These are phyloP conservation scores for Eudyptes chrysolophus DNA, from an alignment of 2,113 vertebrate genomes.

Conservation along the genomic window DNA sequence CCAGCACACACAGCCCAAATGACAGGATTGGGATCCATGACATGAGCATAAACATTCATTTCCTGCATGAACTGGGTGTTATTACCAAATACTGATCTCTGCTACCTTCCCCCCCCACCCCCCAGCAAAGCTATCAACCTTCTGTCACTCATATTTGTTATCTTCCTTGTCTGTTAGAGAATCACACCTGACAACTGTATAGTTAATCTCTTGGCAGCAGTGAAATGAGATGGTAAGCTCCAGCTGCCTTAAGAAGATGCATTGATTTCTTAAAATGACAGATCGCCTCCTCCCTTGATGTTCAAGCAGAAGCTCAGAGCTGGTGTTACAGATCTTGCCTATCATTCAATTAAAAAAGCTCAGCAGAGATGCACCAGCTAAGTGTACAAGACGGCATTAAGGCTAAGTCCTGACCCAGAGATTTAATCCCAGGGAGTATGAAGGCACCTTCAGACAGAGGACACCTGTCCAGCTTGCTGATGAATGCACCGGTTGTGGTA, in stretches of 20 bases:
- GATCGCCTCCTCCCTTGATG: not conserved
- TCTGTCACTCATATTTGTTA: not conserved
- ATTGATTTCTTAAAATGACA: slow-evolving; percentile 51
- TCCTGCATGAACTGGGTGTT: not conserved
- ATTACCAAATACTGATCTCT: not conserved
- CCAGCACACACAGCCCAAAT: not conserved
- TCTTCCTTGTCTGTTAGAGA: not conserved
- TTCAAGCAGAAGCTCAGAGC: slow-evolving; percentile 2
- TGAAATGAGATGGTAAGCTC: not conserved
- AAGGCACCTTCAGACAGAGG: not conserved
- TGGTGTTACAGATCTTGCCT: not conserved
- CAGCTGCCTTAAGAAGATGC: not conserved
- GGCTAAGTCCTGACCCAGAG: not conserved
- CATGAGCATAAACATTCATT: rapidly evolving
- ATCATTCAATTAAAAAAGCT: slow-evolving; percentile 18
- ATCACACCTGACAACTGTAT: not conserved
- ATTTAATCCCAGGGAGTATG: not conserved
- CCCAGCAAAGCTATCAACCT: not conserved
- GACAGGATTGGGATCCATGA: not conserved
- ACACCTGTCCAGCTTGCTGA: not conserved
- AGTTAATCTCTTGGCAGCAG: slow-evolving; percentile 36
- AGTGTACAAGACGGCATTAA: not conserved
- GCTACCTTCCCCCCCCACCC: too few species aligned
- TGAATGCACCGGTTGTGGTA: not conserved
- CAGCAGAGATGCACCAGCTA: not conserved